A percentile compares a stretch with the other conserved stretches of the same genome.
These are phyloP conservation scores for Adelphocoris suturalis DNA, from an alignment of 2,888 invertebrate species.

Conservation along the genomic window DNA sequence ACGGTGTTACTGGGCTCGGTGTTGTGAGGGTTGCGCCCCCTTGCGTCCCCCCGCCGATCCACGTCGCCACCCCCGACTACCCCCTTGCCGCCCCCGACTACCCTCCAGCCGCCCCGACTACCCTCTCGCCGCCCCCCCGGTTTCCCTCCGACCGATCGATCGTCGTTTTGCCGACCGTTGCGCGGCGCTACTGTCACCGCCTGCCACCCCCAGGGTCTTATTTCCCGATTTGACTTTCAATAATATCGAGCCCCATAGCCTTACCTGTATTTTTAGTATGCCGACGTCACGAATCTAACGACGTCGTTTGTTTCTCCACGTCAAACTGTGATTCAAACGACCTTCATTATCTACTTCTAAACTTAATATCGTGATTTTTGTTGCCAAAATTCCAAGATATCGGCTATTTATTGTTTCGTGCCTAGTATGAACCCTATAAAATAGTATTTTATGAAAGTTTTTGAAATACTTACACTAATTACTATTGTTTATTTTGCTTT, in stretches of 20 bases:
- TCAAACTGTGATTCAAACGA: no score
- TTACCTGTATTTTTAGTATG: slow-evolving; percentile 24
- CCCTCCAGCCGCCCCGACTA: neutral
- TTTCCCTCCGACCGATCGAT: neutral
- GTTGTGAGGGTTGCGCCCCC: slow-evolving; percentile 62
- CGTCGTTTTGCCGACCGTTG: slow-evolving; percentile 40
- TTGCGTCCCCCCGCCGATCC: slow-evolving; percentile 27
- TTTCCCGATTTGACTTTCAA: slow-evolving; percentile 43
- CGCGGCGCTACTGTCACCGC: slow-evolving; percentile 50
- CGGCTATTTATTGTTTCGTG: no score
- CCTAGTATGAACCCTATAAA: no score
- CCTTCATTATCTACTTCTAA: no score
- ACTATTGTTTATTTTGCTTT: no score
- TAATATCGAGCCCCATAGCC: slow-evolving; percentile 36
- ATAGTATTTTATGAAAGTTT: no score
- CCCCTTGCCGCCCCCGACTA: neutral
- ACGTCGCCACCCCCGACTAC: neutral
- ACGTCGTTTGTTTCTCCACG: neutral
- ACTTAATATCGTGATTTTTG: no score
- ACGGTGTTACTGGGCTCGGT: slow-evolving; percentile 68
- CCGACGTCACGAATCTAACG: slow-evolving; percentile 8
- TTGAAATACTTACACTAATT: no score
- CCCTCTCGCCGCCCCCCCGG: neutral
- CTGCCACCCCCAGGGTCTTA: neutral
- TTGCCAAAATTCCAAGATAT: no score